Conservation (phyloP, 30 jellyfish, hydroid and myxozoan species). For the Phacellophora camtschatica region DNA sequence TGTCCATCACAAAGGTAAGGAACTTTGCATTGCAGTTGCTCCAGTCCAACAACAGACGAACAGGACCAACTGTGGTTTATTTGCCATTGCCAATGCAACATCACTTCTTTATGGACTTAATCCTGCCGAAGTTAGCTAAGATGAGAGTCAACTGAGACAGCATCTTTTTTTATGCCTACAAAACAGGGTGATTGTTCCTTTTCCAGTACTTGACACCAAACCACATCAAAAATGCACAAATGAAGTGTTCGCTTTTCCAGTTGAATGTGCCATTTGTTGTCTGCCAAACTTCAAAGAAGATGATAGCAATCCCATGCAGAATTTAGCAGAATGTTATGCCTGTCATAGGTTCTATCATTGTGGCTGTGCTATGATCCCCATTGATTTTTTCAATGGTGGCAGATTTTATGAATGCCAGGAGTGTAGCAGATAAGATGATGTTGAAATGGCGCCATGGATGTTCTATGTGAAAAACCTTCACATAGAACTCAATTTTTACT, state of each 20-base stretch:
- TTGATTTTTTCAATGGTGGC: background rate
- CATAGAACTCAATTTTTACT: too few species aligned
- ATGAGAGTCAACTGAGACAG: too few species aligned
- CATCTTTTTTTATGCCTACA: too few species aligned
- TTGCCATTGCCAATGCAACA: conserved; percentile 2
- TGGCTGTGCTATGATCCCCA: background rate
- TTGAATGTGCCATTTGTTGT: background rate
- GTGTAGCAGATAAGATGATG: background rate
- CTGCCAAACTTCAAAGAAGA: background rate
- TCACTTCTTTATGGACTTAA: background rate
- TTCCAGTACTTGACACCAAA: too few species aligned
- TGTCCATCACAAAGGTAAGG: background rate
- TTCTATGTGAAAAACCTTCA: too few species aligned
- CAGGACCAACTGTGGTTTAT: background rate
- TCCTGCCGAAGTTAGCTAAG: background rate
- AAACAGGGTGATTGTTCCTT: too few species aligned
- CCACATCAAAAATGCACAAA: background rate
- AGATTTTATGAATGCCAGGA: background rate
- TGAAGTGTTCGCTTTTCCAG: background rate
- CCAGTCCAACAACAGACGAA: background rate
- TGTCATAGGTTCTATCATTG: background rate
- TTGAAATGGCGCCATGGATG: too few species aligned
- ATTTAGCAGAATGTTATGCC: background rate
- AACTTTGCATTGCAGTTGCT: background rate
- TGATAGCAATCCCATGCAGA: background rate